phyloP scores from a whole-genome alignment of 2,888 invertebrate genomes.

The Harpalus rubripes region DNA sequence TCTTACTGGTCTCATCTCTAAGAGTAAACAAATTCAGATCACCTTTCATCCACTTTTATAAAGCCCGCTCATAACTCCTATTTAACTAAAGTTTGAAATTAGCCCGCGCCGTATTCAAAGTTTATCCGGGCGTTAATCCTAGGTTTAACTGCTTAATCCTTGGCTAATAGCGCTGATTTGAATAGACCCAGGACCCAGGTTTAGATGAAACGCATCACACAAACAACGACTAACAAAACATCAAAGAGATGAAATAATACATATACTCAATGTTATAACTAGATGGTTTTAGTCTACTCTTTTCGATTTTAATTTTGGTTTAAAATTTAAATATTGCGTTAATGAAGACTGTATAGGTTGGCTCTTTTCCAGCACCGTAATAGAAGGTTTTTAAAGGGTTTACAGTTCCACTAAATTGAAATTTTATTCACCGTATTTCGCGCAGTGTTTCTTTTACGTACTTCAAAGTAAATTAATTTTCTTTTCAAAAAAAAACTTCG shows the following conservation, averaged over 20 bases:
- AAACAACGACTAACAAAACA: slow-evolving; percentile 16
- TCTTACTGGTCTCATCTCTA: neutral
- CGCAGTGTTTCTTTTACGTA: neutral
- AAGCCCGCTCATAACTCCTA: slow-evolving; percentile 31
- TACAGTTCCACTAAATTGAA: slow-evolving; percentile 4
- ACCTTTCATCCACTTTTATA: slow-evolving; percentile 47
- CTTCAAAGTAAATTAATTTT: slow-evolving; percentile 1
- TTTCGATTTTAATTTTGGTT: slow-evolving; percentile 34
- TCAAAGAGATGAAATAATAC: slow-evolving; percentile 44
- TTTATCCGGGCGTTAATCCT: slow-evolving; percentile 51
- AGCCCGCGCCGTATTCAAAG: slow-evolving; percentile 23
- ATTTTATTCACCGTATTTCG: slow-evolving; percentile 5
- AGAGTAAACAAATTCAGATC: slow-evolving; percentile 23
- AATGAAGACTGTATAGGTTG: slow-evolving; percentile 25
- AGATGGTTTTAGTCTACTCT: neutral
- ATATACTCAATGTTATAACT: slow-evolving; percentile 12
- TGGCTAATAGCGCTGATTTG: slow-evolving; percentile 46
- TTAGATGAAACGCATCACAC: slow-evolving; percentile 12
- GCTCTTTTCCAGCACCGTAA: neutral
- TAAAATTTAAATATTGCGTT: slow-evolving; percentile 30
- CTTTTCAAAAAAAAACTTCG: neutral
- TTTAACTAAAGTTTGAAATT: slow-evolving; percentile 36
- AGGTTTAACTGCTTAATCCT: slow-evolving; percentile 48
- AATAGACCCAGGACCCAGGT: slow-evolving; percentile 44
- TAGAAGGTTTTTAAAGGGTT: slow-evolving; percentile 1